These are phyloP conservation scores for Spermophilus dauricus DNA, from an alignment of 2,113 vertebrate species.

Conservation along the genomic window DNA sequence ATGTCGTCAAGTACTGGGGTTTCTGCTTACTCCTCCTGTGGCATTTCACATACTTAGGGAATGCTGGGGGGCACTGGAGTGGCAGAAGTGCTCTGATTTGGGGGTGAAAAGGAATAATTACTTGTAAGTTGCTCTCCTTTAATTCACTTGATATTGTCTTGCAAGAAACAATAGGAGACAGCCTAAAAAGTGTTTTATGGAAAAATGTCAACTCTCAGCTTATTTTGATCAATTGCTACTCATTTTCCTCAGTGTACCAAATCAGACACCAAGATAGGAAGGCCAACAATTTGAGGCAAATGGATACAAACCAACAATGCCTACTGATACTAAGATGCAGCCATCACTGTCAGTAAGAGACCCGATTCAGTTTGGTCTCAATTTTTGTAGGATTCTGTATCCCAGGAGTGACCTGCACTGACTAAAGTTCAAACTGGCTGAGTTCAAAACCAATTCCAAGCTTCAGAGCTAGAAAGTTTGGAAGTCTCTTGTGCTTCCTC, in stretches of 20 bases:
- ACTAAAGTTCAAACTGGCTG: not conserved
- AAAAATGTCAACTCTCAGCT: not conserved
- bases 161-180: conserved; percentile 3
- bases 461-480: not conserved
- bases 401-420: not conserved
- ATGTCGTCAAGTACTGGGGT: not conserved
- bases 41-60: not conserved
- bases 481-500: not conserved
- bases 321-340: not conserved
- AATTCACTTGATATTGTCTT: not conserved
- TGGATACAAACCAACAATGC: not conserved
- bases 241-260: not conserved
- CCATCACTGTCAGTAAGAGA: not conserved
- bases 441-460: not conserved
- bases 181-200: not conserved
- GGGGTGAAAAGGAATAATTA: not conserved
- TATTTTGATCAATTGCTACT: not conserved
- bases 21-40: not conserved
- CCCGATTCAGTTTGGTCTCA: not conserved
- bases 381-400: not conserved
- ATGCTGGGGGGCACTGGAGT: not conserved
- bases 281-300: not conserved
- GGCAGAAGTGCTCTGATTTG: not conserved
- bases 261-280: not conserved
- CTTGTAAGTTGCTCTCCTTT: not conserved